Base-by-base conservation (phyloP, 2,113 vertebrate genomes). In the Capreolus pygargus region DNA sequence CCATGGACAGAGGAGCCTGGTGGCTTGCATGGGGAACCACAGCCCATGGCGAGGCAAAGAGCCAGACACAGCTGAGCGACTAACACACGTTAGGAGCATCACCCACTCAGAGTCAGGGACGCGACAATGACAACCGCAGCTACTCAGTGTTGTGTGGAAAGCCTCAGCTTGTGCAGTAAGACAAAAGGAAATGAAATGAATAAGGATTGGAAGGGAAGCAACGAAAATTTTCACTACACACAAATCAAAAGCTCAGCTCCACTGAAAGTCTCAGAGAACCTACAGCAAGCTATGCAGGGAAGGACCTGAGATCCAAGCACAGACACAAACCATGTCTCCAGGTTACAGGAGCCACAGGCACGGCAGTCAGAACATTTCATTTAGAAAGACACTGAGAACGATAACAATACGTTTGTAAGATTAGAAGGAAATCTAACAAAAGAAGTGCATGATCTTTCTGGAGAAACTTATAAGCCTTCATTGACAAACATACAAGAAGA, bases 401-500 rank as follows among this genome's bases (percentile, higher is more conserved):
- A 16, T 15, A 67, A 30, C 8, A 47, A 76, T 2, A 58, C 12
- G 7, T 52, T 25, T n/a, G 60, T 16, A 64, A 23, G 50, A 83
- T 57, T 52, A 11, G 2, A 39, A 45, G 54, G n/a, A 50, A 91
- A 30, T 45, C 58, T 61, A 91, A 67, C 79, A 47, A 33, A 96
- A 82, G 58, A 74, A 23, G 25, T 6, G 6, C 15, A 87, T 33
- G 30, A 79, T 83, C 79, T 87, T 96, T 58, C 58, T n/a, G 21
- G 52, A 87, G 92, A 87, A 78, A 81, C 84, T 84, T 43, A 11
- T 47, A 39, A 54, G 70, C 23, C 70, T 54, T 96, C 79, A 87
- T 54, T 57, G 82, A 85, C 95, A 97, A 96, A 7, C 30, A 90
- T 54, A 58, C 89, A 95, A 96, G 70, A 74, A 93, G 54, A 64